Percentiles rank a stretch among this genome's conserved stretches.
Conservation (phyloP, 1,140 invertebrate genomes). For the Andrena cerasifolii region DNA sequence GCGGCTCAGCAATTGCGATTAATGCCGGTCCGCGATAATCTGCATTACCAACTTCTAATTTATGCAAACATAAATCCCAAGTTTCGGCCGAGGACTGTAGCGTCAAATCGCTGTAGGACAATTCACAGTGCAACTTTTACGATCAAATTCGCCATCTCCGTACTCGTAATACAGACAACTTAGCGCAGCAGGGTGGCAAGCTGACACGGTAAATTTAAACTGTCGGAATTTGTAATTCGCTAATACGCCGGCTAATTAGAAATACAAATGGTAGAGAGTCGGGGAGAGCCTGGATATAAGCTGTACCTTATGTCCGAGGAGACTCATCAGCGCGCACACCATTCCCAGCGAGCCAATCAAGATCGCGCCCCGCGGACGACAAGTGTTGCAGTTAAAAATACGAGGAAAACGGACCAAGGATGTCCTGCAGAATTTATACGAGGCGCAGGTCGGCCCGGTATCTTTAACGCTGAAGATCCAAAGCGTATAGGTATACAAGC, state of each 20-base stretch:
- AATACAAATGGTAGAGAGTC: background rate
- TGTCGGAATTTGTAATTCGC: no score
- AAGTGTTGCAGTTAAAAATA: no score
- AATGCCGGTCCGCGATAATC: background rate
- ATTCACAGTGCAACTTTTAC: background rate
- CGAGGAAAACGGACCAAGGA: background rate
- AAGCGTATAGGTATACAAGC: slow-evolving; percentile 52
- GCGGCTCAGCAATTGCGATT: no score
- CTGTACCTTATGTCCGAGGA: no score
- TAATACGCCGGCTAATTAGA: background rate
- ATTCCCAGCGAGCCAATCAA: no score
- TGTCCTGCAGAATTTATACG: slow-evolving; percentile 16
- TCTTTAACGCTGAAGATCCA: slow-evolving; percentile 55
- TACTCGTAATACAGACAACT: background rate
- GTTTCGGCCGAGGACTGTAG: background rate
- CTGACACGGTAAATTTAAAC: background rate
- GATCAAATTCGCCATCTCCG: background rate
- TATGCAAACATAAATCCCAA: slow-evolving; percentile 3
- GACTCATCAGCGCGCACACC: no score
- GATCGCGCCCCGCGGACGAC: no score
- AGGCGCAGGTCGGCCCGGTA: background rate
- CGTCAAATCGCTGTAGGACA: slow-evolving; percentile 1
- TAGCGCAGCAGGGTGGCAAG: background rate
- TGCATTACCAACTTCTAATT: background rate
- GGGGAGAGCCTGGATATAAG: no score